These are phyloP conservation scores for Charina bottae DNA, from an alignment of 2,113 vertebrate genomes.

Conservation along the genomic window DNA sequence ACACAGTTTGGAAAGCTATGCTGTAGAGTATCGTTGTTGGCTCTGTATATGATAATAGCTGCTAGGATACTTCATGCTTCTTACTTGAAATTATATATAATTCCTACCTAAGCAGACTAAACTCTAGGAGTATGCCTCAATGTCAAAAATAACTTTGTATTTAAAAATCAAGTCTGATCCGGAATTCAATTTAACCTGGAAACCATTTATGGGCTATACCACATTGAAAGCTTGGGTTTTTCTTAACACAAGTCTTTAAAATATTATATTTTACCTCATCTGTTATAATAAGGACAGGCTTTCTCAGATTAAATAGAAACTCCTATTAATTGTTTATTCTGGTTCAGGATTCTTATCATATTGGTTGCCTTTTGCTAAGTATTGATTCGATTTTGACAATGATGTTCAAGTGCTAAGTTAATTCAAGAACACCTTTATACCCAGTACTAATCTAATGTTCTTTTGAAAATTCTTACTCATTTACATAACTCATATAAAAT, in stretches of 20 bases:
- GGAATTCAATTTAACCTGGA: neutral
- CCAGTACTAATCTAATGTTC: neutral
- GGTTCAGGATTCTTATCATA: neutral
- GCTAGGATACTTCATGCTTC: neutral
- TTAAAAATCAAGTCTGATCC: neutral
- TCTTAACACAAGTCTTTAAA: neutral
- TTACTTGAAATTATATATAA: neutral
- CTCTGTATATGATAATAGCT: neutral
- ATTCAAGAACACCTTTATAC: neutral
- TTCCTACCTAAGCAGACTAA: neutral
- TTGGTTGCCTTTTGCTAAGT: neutral
- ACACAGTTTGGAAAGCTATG: too few relatives aligned
- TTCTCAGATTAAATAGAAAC: neutral
- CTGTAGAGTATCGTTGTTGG: neutral
- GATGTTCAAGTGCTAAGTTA: neutral
- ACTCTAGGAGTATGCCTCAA: neutral
- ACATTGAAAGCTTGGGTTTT: neutral
- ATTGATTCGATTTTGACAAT: neutral
- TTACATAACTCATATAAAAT: neutral
- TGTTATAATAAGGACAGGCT: neutral
- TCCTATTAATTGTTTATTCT: neutral
- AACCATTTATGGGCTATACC: neutral
- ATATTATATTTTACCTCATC: neutral
- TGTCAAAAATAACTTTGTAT: neutral
- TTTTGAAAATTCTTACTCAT: neutral